Evolutionary conservation across 2,797 vertebrate species (phyloP), one percentile per base, ranked within the genome.

Genomic region (Hyperoplus lanceolatus): DNA sequence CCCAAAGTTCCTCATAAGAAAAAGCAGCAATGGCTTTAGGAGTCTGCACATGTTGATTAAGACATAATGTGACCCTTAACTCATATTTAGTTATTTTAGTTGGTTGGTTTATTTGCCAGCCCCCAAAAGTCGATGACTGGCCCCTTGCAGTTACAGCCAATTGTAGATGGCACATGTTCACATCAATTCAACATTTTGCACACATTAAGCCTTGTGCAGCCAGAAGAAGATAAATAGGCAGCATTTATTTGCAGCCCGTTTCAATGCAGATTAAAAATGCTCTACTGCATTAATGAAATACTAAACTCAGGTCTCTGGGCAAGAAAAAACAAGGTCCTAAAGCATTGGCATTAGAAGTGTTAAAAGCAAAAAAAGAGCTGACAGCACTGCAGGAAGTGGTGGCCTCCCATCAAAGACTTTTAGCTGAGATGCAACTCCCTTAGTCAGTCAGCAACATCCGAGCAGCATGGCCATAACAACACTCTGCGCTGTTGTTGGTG

Each of bases 301-400:
- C 29, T 29, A 13, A 29, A 29, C 29, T 29, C 29, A 29, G 29
- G 29, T 29, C 29, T 3, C 3, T 2, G 29, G 29, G 29, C 29
- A 29, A 29, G 29, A 29, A 29, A 29, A 29, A 29, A 29, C 29
- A 29, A 29, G 29, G 3, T 29, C 45, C 8, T 5, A 49, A n/a
- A 10, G 14, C 2, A 0, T 29, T 41, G 36, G 54, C 69, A 38
- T 42, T 61, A 46, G 18, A 41, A 6, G 51, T 57, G 48, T 62
- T 38, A 21, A 59, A 43, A 29, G 29, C 29, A n/a, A 39, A 13
- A 0, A 10, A 29, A 29, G 29, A 29, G 29, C 29, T 9, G 1
- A 16, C 2, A 12, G 29, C 21, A 21, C 21, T 21, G 54, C 72
- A 80, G 78, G 78, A 81, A 75, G 16, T 21, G 54, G 67, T 75